Evolutionary conservation across 30 jellyfish, hydroid and myxozoan species (phyloP), one percentile per base, ranked within the genome.

Genomic region (Hydractinia echinata): DNA sequence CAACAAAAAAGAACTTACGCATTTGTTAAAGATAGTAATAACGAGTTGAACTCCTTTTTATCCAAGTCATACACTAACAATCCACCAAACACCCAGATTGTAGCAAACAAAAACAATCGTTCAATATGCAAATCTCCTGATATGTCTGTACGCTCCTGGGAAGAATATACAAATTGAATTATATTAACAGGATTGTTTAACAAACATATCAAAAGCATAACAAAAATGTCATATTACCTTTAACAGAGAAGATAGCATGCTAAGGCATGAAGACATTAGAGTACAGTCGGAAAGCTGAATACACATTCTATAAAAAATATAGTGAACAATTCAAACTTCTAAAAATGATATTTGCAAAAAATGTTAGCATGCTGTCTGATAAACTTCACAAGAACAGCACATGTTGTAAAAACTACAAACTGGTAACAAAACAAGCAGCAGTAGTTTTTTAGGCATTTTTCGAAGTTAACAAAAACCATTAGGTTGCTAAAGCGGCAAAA

Each of bases 71-170:
- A 60, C 8, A 86, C 79, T 74, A 89, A 55, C 50, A 89, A 76
- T 53, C 96, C 95, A 53, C 96, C 96, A 73, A 89, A 89, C n/a
- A 95, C 79, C 96, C 96, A 89, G 54, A 89, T 89, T 72, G 83
- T 64, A 44, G 96, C 84, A 69, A 89, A 89, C 14, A 89, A 79
- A 66, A 78, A 89, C 72, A 89, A 85, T 60, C 96, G 72, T 61
- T 89, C 96, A 18, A 85, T 80, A 48, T 89, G 96, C 79, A 89
- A 70, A 51, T 89, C 96, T n/a, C 96, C 96, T 10, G 95, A 95
- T 5, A 89, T 83, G 54, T 89, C 96, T 14, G 91, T 79, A 62
- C 84, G 96, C 80, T 89, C 96, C 83, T 84, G 83, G 5, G n/a
- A 67, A 21, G 2, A 67, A 13, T 11, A 67, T 11, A 13, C 11